A percentile compares a stretch with the other conserved stretches of the same genome.
Evolutionary conservation across 2,888 invertebrate genomes (phyloP).

Genomic region (Ferrisia virgata): DNA sequence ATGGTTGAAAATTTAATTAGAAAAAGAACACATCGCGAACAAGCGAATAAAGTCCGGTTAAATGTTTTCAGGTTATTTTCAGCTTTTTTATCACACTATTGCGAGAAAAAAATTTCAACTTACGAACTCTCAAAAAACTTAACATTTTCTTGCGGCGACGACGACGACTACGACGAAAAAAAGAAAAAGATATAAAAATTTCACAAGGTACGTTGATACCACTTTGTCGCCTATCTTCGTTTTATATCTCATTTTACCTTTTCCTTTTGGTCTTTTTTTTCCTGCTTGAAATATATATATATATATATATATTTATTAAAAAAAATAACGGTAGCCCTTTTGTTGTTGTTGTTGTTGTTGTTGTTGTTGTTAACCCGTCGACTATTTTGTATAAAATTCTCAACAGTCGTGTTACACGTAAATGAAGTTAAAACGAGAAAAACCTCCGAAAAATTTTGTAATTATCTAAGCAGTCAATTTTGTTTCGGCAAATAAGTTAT

Average conservation of each 20-base stretch:
- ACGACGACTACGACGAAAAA: too few species aligned
- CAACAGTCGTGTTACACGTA: background rate
- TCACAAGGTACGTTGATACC: conserved; percentile 12
- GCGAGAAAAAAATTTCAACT: background rate
- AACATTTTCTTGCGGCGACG: background rate
- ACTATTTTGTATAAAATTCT: background rate
- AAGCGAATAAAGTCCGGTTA: conserved; percentile 27
- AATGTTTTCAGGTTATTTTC: conserved; percentile 17
- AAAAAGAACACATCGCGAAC: background rate
- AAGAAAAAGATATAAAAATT: conserved; percentile 19
- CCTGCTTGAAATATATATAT: background rate
- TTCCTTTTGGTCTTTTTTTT: background rate
- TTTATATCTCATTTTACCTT: conserved; percentile 28
- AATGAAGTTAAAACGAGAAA: conserved; percentile 15
- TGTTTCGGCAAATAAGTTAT: background rate
- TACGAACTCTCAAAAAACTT: background rate
- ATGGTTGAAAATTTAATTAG: conserved; percentile 23
- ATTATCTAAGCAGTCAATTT: background rate
- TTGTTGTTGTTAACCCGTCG: background rate
- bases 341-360: too few species aligned
- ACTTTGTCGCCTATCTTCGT: conserved; percentile 18
- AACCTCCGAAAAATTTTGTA: background rate
- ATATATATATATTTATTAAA: conserved; percentile 14
- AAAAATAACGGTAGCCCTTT: background rate
- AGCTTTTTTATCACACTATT: background rate